Base-by-base conservation (phyloP, 2,888 invertebrate genomes). In the Netelia melanura region DNA sequence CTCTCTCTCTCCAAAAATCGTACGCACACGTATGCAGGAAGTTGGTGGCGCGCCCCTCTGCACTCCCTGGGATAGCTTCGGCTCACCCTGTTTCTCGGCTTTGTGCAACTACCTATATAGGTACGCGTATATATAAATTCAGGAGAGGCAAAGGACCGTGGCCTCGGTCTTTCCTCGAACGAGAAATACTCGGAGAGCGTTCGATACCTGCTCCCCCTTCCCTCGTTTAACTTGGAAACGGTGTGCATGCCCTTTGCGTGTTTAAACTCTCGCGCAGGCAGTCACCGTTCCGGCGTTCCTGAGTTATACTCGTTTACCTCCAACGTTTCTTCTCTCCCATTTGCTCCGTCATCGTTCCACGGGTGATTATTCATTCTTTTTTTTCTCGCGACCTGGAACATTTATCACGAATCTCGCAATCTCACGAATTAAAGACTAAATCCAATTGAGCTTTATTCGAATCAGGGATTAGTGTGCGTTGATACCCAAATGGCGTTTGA, bases 1-100 rank as follows among this genome's bases (percentile, higher is more conserved):
- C 21, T 21, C 21, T 21, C 21, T 21, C 21, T 21, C 21, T 21
- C 21, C 21, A 71, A 74, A 80, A 80, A 65, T 72, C 54, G 79
- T 72, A 65, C 78, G 52, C 67, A 77, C 23, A 78, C 64, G 38
- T 65, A 80, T 80, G 79, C 79, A 72, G 79, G 72, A 72, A 80
- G 65, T 80, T 38, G 5, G 5, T 38, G 38, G 6, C 38, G 6
- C 6, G 38, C 5, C 38, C 38, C 38, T 38, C 38, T 38, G 14
- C 48, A 48, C 10, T 48, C 48, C 10, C 48, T 17, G 21, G 43
- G 38, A 58, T 54, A 17, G 52, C 30, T 54, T 71, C 21, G 10
- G 6, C 21, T 8, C 38, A 30, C 38, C 38, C 23, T 44, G 11
- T 21, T 11, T 72, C 10, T 44, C 23, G 44, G 10, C 58, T 14